Conservation (phyloP, 2,888 invertebrate species). For the Brachynemurus nebulosus region DNA sequence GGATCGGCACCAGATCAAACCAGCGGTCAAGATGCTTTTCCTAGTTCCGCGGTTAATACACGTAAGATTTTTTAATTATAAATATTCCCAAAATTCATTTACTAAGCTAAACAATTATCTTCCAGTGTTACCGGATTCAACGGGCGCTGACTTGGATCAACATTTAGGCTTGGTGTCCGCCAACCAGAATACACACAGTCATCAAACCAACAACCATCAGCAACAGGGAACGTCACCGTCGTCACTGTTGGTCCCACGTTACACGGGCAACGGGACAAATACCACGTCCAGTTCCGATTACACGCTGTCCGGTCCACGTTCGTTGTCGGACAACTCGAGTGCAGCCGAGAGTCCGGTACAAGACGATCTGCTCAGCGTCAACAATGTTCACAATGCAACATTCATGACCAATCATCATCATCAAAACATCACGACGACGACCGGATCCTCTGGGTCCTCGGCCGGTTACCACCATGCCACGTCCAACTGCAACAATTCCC, state of each 20-base stretch:
- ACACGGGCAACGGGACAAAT: constrained; percentile 41
- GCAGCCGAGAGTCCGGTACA: constrained; percentile 73
- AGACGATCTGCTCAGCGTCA: constrained; percentile 44
- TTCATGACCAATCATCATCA: constrained; percentile 38
- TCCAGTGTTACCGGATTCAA: constrained; percentile 64
- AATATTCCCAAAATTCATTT: too few species aligned
- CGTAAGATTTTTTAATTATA: too few species aligned
- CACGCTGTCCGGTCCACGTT: constrained; percentile 55
- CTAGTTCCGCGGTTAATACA: constrained; percentile 28
- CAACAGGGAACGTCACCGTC: constrained; percentile 27
- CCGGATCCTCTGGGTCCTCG: background rate
- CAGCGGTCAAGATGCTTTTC: constrained; percentile 33
- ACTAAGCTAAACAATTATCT: constrained; percentile 6
- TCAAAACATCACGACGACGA: background rate
- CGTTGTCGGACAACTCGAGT: constrained; percentile 68
- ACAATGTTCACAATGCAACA: constrained; percentile 37
- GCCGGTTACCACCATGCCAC: constrained; percentile 30
- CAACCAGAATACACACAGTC: constrained; percentile 40
- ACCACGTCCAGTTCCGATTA: constrained; percentile 40
- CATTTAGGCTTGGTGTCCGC: constrained; percentile 49
- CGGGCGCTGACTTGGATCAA: constrained; percentile 59
- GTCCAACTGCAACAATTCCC: constrained; percentile 54
- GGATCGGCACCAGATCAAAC: constrained; percentile 52
- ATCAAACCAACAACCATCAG: constrained; percentile 37
- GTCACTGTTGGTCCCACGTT: constrained; percentile 50